Evolutionary conservation across 2,797 vertebrate species (phyloP), one percentile per base, ranked within the genome.

Genomic region (Phylloscopus collybita): DNA sequence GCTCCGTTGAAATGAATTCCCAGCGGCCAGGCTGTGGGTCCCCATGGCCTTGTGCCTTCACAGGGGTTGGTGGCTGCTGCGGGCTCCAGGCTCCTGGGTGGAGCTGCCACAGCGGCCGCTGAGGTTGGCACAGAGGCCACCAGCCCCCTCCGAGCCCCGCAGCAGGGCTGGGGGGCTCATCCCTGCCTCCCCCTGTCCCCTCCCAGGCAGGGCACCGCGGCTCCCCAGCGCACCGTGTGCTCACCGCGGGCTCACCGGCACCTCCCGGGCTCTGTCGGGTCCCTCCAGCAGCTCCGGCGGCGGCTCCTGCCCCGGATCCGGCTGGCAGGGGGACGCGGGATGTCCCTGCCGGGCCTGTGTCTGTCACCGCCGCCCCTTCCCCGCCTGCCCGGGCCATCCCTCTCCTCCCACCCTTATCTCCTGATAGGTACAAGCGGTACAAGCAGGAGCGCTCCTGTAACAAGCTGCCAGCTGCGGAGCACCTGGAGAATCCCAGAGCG

Each of bases 31-130:
- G 44, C 26, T 62, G 72, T 32, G 32, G 2, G 2, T 13, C 11
- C 72, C 51, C 5, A 0, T 2, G n/a, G 73, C 4, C 0, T 7
- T 5, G 15, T 13, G 40, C 13, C 32, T 34, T 23, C 0, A 1
- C 20, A 6, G 22, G 14, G 47, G 6, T 17, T 16, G 7, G 51
- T 5, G 79, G 21, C 5, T 3, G 36, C 65, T 18, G 30, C 54
- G 4, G 50, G 45, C 30, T 59, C 50, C 40, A 1, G 26, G 51
- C 13, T 49, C 12, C 42, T 1, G 50, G 5, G 7, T 3, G 32
- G 66, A 34, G 7, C 7, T 30, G 38, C 17, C 51, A 30, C 51
- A 3, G 59, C 8, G 38, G 34, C 57, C 84, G 17, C n/a, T 6
- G 6, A 27, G 26, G 5, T 2, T 11, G 40, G 25, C 40, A 22